Conservation (phyloP, 2,113 vertebrate genomes). For the Mugil cephalus region DNA sequence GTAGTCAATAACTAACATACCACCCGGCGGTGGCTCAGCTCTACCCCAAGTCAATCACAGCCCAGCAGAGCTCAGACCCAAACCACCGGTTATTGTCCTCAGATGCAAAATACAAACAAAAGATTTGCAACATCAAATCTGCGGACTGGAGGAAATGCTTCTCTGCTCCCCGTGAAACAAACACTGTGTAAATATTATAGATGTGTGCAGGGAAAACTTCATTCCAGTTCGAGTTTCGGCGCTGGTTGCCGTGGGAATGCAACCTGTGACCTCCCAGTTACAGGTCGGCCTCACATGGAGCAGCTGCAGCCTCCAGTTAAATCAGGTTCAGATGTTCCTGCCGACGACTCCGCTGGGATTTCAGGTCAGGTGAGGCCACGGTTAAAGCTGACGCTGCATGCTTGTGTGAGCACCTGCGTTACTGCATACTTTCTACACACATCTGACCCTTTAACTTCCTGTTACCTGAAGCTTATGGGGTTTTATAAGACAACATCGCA, state of each 20-base stretch:
- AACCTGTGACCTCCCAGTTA: constrained; percentile 16
- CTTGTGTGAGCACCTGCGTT: constrained; percentile 21
- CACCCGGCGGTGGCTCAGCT: background rate
- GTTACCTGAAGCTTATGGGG: too few species aligned
- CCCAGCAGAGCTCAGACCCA: background rate
- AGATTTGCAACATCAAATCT: background rate
- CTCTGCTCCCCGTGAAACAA: too few species aligned
- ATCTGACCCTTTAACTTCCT: constrained; percentile 19
- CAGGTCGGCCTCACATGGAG: constrained; percentile 37
- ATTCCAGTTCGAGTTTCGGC: background rate
- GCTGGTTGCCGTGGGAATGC: constrained; percentile 5
- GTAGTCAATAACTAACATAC: background rate
- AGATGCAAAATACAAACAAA: background rate
- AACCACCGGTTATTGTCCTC: background rate
- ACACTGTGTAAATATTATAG: too few species aligned
- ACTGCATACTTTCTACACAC: constrained; percentile 13
- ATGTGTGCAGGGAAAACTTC: too few species aligned
- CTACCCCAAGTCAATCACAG: background rate
- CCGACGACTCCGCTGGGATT: constrained; percentile 35
- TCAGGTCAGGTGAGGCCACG: constrained; percentile 58
- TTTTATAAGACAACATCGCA: too few species aligned
- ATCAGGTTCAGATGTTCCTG: constrained; percentile 67
- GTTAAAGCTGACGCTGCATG: background rate
- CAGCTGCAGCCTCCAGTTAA: constrained; percentile 35
- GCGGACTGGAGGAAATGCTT: too few species aligned